Evolutionary conservation across 1,140 invertebrate genomes (phyloP).

Genomic region (Berghia stephanieae): DNA sequence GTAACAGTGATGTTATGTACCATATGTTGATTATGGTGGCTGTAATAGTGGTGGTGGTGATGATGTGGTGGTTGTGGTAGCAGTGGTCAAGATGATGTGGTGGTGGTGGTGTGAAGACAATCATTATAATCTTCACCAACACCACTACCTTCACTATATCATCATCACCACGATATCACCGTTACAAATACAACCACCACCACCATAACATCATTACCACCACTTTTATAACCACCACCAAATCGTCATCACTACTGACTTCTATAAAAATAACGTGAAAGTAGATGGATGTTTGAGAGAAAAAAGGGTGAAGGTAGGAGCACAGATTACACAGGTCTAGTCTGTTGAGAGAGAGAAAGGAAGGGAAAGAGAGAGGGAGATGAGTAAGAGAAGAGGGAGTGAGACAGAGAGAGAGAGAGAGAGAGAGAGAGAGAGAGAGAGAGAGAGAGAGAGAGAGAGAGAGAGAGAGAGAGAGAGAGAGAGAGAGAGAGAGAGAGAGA

Average conservation of each 20-base stretch:
- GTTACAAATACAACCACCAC: neutral
- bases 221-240: neutral
- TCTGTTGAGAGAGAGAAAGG: neutral
- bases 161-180: too few species aligned
- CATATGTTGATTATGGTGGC: too few species aligned
- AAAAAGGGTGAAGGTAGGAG: neutral
- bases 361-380: neutral
- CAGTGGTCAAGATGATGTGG: too few species aligned
- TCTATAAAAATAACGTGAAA: neutral
- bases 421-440: slow-evolving; percentile 13
- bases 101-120: too few species aligned
- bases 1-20: too few species aligned
- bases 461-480: neutral
- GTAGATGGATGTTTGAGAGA: neutral
- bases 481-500: slow-evolving; percentile 28
- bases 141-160: too few species aligned
- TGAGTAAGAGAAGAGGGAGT: neutral
- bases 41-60: too few species aligned
- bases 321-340: too few species aligned
- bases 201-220: neutral
- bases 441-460: neutral
- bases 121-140: too few species aligned
- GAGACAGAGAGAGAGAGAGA: neutral
- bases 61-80: too few species aligned
- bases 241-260: neutral